phyloP scores from a whole-genome alignment of 2,113 vertebrate genomes.

The Raphicerus campestris region DNA sequence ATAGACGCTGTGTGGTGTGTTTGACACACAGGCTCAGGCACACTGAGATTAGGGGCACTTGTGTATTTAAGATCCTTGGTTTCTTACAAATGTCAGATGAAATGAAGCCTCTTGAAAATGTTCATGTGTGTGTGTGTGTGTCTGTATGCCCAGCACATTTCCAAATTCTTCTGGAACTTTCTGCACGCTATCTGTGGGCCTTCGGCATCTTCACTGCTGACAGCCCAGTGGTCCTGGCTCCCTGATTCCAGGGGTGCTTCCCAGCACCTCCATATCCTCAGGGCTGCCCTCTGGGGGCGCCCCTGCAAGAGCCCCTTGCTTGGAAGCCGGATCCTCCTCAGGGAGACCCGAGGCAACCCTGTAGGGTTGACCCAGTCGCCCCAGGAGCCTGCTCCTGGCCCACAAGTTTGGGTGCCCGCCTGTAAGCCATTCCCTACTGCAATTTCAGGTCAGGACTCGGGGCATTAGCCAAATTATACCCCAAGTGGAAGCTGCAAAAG shows the following conservation, averaged over 20 bases:
- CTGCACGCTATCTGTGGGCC: neutral
- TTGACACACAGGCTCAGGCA: rapidly evolving
- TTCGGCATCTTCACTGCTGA: neutral
- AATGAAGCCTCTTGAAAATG: neutral
- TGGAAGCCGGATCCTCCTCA: neutral
- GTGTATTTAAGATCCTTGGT: neutral
- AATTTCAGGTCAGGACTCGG: neutral
- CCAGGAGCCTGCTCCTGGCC: neutral
- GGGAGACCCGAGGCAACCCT: neutral
- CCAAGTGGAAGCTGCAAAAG: neutral
- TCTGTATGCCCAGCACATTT: neutral
- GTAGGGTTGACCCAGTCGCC: neutral
- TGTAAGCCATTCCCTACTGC: neutral
- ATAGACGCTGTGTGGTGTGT: rapidly evolving
- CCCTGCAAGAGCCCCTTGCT: neutral
- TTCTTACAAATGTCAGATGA: neutral
- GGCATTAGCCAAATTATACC: slow-evolving; percentile 4
- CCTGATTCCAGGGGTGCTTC: no score
- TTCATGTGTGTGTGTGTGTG: no score
- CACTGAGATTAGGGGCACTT: rapidly evolving
- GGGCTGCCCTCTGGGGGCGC: neutral
- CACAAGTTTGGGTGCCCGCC: neutral
- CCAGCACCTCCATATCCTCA: neutral
- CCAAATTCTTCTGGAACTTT: neutral
- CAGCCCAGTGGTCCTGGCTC: neutral